phyloP scores from a whole-genome alignment of 2,113 vertebrate genomes.

The Caranx ignobilis region DNA sequence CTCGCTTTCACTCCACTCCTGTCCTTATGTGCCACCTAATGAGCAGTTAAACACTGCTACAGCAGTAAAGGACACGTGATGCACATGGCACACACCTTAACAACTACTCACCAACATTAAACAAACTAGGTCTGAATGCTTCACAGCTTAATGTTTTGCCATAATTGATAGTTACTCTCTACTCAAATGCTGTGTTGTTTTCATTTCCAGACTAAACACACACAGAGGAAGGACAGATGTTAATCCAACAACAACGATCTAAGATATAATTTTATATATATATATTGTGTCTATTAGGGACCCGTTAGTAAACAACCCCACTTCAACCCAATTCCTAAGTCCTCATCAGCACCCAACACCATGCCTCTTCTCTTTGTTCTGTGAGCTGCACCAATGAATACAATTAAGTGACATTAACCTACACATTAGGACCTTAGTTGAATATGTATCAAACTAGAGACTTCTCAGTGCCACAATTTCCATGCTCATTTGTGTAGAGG shows the following conservation, averaged over 20 bases:
- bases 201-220: background rate
- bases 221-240: background rate
- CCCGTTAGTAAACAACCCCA: too few relatives aligned
- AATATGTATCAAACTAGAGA: background rate
- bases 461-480: background rate
- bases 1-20: background rate
- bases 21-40: slow-evolving; percentile 5
- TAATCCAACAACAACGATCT: background rate
- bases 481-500: background rate
- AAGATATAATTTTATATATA: too few relatives aligned
- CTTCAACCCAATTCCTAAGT: background rate
- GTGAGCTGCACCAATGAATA: background rate
- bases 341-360: background rate
- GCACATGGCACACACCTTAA: background rate
- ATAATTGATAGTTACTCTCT: slow-evolving; percentile 15
- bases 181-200: background rate
- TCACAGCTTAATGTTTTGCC: slow-evolving; percentile 30
- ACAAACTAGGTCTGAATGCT: slow-evolving; percentile 7
- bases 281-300: too few relatives aligned
- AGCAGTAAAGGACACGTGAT: slow-evolving; percentile 4
- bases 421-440: background rate
- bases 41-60: slow-evolving; percentile 37
- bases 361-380: background rate
- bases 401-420: background rate
- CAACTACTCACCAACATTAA: background rate